Percentiles rank a stretch among this genome's conserved stretches.
Evolutionary conservation across 2,113 vertebrate species (phyloP).

Genomic region (Camelus dromedarius): DNA sequence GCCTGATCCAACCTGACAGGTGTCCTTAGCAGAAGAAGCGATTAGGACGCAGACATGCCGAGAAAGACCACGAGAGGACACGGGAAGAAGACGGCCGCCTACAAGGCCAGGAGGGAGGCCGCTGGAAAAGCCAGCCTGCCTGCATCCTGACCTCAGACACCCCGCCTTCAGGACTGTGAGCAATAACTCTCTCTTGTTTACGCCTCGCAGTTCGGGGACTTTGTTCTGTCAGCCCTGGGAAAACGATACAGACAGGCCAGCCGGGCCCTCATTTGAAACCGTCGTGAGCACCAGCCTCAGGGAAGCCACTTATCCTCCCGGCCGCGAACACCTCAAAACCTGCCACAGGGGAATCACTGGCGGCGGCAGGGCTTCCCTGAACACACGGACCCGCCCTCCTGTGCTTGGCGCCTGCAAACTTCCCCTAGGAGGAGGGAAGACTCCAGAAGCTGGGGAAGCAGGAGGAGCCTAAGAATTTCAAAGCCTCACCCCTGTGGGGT

Average conservation of each 20-base stretch:
- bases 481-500: background rate
- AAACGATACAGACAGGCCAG: background rate
- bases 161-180: background rate
- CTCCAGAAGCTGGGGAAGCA: background rate
- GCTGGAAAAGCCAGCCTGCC: background rate
- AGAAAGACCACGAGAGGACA: background rate
- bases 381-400: rapidly evolving
- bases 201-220: background rate
- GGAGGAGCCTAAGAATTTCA: too few relatives aligned
- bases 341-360: rapidly evolving
- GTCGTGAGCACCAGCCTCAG: background rate
- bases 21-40: background rate
- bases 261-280: too few relatives aligned
- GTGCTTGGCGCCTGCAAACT: background rate
- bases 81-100: rapidly evolving
- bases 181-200: background rate
- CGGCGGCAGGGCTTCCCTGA: rapidly evolving
- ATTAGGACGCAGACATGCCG: background rate
- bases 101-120: background rate
- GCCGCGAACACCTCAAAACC: rapidly evolving
- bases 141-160: too few relatives aligned
- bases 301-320: background rate
- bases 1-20: background rate
- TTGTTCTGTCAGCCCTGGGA: rapidly evolving
- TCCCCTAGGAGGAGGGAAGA: background rate